phyloP scores from a whole-genome alignment of 37 sponge, comb jelly and placozoan species.

The Ephydatia muelleri region DNA sequence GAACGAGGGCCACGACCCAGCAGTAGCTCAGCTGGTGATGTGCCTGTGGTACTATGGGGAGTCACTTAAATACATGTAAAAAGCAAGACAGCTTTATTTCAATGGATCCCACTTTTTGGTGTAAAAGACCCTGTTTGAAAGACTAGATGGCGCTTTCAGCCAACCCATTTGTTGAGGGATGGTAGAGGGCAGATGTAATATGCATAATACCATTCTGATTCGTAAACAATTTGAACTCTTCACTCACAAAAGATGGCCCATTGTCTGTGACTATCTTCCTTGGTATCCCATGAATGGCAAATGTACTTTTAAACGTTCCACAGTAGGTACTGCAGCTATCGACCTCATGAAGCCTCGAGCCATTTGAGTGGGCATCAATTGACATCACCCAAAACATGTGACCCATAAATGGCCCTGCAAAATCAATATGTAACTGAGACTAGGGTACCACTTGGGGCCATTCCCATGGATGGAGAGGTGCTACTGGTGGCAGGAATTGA shows the following conservation, averaged over 20 bases:
- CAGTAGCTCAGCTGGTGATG: slow-evolving; percentile 30
- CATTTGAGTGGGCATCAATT: slow-evolving; percentile 32
- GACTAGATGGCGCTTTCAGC: slow-evolving; percentile 28
- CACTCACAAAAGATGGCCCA: slow-evolving; percentile 33
- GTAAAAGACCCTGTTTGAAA: slow-evolving; percentile 32
- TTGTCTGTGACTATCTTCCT: slow-evolving; percentile 44
- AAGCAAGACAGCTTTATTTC: slow-evolving; percentile 7
- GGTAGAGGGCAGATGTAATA: slow-evolving; percentile 26
- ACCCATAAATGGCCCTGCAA: not conserved
- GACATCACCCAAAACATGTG: not conserved
- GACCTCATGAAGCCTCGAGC: slow-evolving; percentile 3
- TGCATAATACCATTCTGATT: slow-evolving; percentile 38
- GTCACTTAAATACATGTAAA: slow-evolving; percentile 25
- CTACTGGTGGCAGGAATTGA: not conserved
- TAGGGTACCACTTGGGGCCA: not conserved
- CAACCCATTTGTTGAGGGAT: slow-evolving; percentile 37
- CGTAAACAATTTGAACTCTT: slow-evolving; percentile 11
- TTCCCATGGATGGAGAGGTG: slow-evolving; percentile 1
- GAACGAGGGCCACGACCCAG: slow-evolving; percentile 26
- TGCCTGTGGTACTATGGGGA: slow-evolving; percentile 32
- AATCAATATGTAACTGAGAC: not conserved
- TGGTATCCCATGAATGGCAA: slow-evolving; percentile 40
- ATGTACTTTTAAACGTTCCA: slow-evolving; percentile 21
- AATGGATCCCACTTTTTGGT: not conserved
- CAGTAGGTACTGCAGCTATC: not conserved